phyloP scores from a whole-genome alignment of 2,113 vertebrate genomes.

The Phalacrocorax aristotelis region DNA sequence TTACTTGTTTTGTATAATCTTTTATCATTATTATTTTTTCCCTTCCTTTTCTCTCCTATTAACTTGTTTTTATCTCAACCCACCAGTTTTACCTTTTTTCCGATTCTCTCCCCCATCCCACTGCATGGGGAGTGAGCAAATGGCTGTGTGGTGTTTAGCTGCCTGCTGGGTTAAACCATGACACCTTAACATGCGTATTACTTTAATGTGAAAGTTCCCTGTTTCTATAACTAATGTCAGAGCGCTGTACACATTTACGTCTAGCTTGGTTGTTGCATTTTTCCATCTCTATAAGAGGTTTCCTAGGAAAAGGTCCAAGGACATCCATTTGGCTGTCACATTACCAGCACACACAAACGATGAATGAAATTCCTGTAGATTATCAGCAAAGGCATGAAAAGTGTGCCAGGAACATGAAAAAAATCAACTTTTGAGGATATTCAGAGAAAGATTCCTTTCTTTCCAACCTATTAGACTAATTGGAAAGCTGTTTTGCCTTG shows the following conservation, averaged over 20 bases:
- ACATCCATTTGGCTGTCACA: background rate
- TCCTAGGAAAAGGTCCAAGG: background rate
- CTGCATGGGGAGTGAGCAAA: background rate
- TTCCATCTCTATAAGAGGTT: background rate
- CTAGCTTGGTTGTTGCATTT: background rate
- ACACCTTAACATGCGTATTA: background rate
- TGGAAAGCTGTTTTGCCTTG: slow-evolving; percentile 3
- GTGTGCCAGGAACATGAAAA: slow-evolving; percentile 1
- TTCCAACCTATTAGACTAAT: slow-evolving; percentile 42
- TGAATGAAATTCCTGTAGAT: slow-evolving; percentile 47
- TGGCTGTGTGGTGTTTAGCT: background rate
- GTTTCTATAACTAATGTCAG: background rate
- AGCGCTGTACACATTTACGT: background rate
- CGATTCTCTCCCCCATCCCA: background rate
- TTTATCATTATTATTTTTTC: background rate
- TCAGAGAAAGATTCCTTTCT: slow-evolving; percentile 19
- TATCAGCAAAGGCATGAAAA: slow-evolving; percentile 12
- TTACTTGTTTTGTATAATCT: background rate
- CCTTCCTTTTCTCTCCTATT: background rate
- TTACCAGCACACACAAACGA: background rate
- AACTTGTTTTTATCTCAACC: background rate
- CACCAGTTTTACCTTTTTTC: background rate
- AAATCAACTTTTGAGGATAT: background rate
- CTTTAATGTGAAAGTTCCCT: background rate
- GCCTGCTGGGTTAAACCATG: background rate